Conservation (phyloP, 1,140 invertebrate genomes). For the Trachymyrmex septentrionalis region DNA sequence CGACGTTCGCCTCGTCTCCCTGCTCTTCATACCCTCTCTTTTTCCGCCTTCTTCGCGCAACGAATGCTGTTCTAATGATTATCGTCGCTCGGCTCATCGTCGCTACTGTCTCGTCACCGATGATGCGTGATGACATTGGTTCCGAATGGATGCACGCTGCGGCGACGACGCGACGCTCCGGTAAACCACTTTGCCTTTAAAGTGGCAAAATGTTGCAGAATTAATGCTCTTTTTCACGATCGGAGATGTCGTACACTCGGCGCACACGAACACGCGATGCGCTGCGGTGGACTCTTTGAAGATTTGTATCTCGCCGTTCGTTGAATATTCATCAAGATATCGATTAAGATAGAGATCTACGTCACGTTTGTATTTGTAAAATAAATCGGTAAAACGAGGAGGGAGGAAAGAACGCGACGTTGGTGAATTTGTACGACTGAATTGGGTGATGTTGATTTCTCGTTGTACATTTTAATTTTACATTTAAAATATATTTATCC, state of each 20-base stretch:
- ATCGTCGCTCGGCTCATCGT: conserved; percentile 69
- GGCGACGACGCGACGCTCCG: conserved; percentile 16
- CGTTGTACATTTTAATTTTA: neutral
- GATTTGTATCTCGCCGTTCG: conserved; percentile 14
- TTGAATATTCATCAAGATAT: conserved; percentile 49
- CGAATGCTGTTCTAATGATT: conserved; percentile 71
- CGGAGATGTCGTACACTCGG: neutral
- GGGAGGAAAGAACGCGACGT: neutral
- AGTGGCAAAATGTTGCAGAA: neutral
- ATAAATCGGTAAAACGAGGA: neutral
- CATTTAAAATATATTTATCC: neutral
- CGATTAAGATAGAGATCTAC: conserved; percentile 35
- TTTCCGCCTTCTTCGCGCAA: conserved; percentile 66
- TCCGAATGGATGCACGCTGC: conserved; percentile 50
- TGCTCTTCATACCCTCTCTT: neutral
- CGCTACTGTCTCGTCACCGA: conserved; percentile 60
- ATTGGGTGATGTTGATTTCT: neutral
- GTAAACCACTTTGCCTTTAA: neutral
- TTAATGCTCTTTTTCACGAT: conserved; percentile 25
- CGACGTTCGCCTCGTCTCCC: conserved; percentile 39
- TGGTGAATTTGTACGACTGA: neutral
- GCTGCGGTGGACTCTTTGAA: neutral
- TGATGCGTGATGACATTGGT: conserved; percentile 61
- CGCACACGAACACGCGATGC: neutral
- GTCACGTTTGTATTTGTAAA: conserved; percentile 16